Percentiles rank a stretch among this genome's conserved stretches.
Evolutionary conservation across 2,113 vertebrate species (phyloP).

Genomic region (Conger conger): DNA sequence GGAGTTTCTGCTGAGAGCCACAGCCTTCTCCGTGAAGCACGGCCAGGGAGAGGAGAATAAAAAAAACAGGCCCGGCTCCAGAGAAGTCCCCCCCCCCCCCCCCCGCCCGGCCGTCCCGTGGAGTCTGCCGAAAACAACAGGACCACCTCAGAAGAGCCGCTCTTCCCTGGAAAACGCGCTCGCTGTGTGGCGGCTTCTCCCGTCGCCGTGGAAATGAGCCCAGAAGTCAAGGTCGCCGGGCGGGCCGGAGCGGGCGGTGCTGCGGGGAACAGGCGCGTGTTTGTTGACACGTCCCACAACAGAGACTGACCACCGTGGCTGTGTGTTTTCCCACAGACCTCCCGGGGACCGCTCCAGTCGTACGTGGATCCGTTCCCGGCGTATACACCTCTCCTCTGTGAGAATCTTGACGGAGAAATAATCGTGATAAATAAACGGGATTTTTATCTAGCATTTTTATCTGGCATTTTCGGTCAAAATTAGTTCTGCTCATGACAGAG

Average conservation of each 20-base stretch:
- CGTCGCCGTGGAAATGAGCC: not conserved
- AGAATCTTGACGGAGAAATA: not conserved
- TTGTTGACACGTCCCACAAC: not conserved
- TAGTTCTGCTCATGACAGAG: not conserved
- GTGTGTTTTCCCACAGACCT: not conserved
- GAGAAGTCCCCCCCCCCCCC: not conserved
- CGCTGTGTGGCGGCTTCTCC: not conserved
- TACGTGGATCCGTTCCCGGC: too few relatives aligned
- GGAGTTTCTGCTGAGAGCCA: not conserved
- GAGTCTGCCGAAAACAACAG: not conserved
- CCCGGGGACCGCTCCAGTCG: not conserved
- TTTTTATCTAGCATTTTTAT: not conserved
- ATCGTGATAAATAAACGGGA: not conserved
- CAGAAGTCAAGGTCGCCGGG: not conserved
- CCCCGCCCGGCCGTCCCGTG: too few relatives aligned
- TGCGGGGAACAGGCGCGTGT: not conserved
- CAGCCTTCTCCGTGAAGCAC: not conserved
- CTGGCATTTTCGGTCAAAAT: not conserved
- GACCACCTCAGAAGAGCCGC: not conserved
- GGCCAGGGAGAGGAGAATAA: slow-evolving; percentile 45
- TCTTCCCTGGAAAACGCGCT: not conserved
- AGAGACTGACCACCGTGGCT: not conserved
- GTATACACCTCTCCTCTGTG: not conserved
- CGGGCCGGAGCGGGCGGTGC: not conserved
- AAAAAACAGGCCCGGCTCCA: slow-evolving; percentile 25